A percentile compares a stretch with the other conserved stretches of the same genome.
Conservation (phyloP, 1,140 invertebrate genomes). For the Caenorhabditis tropicalis region DNA sequence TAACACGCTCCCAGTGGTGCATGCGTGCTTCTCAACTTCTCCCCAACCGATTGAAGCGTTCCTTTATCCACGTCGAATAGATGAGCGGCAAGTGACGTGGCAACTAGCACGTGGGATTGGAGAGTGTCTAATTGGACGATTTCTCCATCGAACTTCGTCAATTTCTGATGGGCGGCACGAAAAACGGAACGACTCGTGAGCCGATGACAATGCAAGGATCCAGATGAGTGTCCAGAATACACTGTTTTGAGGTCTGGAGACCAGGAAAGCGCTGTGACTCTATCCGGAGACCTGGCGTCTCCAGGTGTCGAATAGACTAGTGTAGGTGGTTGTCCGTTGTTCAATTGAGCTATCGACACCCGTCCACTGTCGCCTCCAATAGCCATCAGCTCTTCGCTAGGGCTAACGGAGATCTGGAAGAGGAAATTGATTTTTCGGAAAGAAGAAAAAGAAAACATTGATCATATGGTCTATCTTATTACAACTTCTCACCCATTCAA, state of each 20-base stretch:
- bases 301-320: conserved; percentile 41
- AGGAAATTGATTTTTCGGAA: not conserved
- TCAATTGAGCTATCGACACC: conserved; percentile 38
- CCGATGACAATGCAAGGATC: conserved; percentile 12
- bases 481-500: no score
- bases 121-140: conserved; percentile 45
- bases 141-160: conserved; percentile 43
- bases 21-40: conserved; percentile 34
- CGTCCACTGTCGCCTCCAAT: conserved; percentile 51
- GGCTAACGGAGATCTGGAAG: conserved; percentile 35
- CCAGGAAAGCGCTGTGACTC: conserved; percentile 31
- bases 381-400: conserved; percentile 40
- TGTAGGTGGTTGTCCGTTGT: conserved; percentile 8
- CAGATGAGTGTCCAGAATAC: conserved; percentile 27
- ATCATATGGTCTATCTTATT: no score
- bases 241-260: not conserved
- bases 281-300: conserved; percentile 32
- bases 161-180: conserved; percentile 16
- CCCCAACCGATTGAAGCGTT: conserved; percentile 37
- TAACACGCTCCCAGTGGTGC: conserved; percentile 49
- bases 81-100: conserved; percentile 22
- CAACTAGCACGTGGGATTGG: conserved; percentile 25
- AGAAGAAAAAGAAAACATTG: no score
- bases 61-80: conserved; percentile 22
- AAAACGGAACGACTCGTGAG: conserved; percentile 26